A percentile compares a stretch with the other conserved stretches of the same genome.
phyloP scores from a whole-genome alignment of 2,113 vertebrate genomes.

The Eidolon helvum region DNA sequence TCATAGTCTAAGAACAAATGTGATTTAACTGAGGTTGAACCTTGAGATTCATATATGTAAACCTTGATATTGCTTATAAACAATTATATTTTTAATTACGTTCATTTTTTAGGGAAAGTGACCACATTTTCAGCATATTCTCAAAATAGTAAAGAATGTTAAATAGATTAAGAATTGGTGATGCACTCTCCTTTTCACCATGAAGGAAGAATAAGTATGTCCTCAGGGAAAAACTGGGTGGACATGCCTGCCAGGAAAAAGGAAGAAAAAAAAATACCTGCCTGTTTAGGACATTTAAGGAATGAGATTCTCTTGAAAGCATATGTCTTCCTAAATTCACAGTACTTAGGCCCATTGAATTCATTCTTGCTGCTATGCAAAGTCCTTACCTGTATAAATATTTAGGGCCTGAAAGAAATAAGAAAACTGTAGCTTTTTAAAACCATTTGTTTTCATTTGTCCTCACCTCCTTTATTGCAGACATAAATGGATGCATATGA shows the following conservation, averaged over 20 bases:
- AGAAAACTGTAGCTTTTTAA: background rate
- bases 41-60: background rate
- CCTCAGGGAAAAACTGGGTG: background rate
- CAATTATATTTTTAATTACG: background rate
- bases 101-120: background rate
- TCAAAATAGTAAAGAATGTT: background rate
- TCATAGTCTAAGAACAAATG: background rate
- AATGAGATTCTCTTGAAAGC: constrained; percentile 21
- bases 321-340: constrained; percentile 12
- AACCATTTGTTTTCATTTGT: background rate
- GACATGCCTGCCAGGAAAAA: background rate
- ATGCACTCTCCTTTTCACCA: background rate
- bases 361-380: background rate
- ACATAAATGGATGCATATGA: background rate
- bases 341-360: background rate
- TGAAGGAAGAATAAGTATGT: background rate
- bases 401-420: background rate
- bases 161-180: background rate
- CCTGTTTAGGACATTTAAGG: background rate
- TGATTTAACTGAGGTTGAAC: background rate
- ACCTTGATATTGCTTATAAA: background rate
- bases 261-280: background rate
- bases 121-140: background rate
- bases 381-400: background rate
- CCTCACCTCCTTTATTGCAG: background rate